These are phyloP conservation scores for Adelphocoris suturalis DNA, from an alignment of 2,888 invertebrate genomes.

Conservation along the genomic window DNA sequence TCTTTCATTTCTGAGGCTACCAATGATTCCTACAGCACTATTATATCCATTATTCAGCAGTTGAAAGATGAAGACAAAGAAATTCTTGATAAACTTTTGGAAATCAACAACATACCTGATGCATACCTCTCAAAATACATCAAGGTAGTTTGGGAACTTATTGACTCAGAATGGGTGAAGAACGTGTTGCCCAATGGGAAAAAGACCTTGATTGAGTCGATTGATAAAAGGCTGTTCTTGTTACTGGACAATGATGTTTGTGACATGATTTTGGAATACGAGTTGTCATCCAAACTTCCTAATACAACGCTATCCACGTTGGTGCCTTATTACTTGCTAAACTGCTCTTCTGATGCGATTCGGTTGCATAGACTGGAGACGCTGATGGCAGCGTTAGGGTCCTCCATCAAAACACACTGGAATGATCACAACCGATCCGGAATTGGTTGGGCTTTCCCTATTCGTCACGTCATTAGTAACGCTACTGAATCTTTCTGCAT, in stretches of 20 bases:
- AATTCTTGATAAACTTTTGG: slow-evolving; percentile 63
- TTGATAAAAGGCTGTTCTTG: slow-evolving; percentile 53
- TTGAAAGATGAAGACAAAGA: slow-evolving; percentile 66
- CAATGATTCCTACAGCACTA: slow-evolving; percentile 69
- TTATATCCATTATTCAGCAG: slow-evolving; percentile 52
- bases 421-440: background rate
- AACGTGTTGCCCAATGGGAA: slow-evolving; percentile 50
- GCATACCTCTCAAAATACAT: slow-evolving; percentile 70
- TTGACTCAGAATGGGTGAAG: slow-evolving; percentile 53
- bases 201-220: slow-evolving; percentile 53
- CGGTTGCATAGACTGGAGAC: background rate
- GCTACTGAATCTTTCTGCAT: background rate
- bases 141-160: slow-evolving; percentile 70
- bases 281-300: slow-evolving; percentile 35
- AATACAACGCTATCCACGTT: background rate
- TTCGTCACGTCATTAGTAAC: background rate
- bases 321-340: background rate
- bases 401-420: slow-evolving; percentile 8
- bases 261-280: slow-evolving; percentile 52
- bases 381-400: background rate
- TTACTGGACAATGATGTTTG: slow-evolving; percentile 68
- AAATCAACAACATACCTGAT: slow-evolving; percentile 63
- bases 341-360: background rate
- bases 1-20: slow-evolving; percentile 66
- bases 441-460: background rate